phyloP scores from a whole-genome alignment of 2,797 vertebrate species.

The Aplochiton taeniatus region DNA sequence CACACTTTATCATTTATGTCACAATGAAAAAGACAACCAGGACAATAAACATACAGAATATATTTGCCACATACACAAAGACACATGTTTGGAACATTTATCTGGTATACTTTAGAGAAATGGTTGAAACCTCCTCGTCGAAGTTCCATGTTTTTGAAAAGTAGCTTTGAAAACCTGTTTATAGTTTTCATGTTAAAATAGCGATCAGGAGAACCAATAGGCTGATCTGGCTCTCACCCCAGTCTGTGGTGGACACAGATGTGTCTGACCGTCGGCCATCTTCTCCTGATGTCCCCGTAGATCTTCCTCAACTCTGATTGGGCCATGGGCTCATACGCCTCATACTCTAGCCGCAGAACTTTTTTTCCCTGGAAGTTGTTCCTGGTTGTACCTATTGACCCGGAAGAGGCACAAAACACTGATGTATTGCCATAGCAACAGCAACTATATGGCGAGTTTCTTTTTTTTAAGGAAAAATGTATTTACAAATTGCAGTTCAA shows the following conservation, averaged over 20 bases:
- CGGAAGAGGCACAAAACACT: background rate
- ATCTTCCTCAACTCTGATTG: constrained; percentile 87
- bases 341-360: constrained; percentile 87
- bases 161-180: too few species aligned
- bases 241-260: constrained; percentile 89
- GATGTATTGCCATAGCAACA: background rate
- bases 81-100: too few species aligned
- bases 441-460: too few species aligned
- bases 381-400: constrained; percentile 84
- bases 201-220: background rate
- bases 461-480: too few species aligned
- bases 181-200: too few species aligned
- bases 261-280: constrained; percentile 82
- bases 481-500: too few species aligned
- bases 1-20: background rate
- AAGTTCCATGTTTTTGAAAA: too few species aligned
- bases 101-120: too few species aligned
- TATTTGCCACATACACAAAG: background rate
- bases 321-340: constrained; percentile 88
- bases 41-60: background rate
- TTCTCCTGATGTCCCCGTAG: constrained; percentile 78
- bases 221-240: constrained; percentile 73
- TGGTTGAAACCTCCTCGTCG: too few species aligned
- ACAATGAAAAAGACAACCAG: background rate
- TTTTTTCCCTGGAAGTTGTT: constrained; percentile 84